Base-by-base conservation (phyloP, 2,113 vertebrate genomes). In the Lophura nycthemera region DNA sequence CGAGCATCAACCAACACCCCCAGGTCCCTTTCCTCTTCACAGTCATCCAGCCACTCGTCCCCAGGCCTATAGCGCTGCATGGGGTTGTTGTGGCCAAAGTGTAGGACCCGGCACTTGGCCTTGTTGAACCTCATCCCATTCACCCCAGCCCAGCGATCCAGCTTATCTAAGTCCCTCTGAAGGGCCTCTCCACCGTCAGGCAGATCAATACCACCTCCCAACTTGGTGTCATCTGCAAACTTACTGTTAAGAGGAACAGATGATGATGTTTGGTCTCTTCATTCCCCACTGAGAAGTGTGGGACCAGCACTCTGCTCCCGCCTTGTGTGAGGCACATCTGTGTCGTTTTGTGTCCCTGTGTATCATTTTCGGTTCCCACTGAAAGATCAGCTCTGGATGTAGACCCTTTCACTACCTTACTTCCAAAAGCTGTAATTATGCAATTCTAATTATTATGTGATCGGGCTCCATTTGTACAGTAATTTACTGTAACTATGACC, bases 401-500 rank as follows among this genome's bases (percentile, higher is more conserved):
- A 73, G 59, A n/a, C 82, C 12, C 19, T 47, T 10, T 81, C 69
- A 79, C 90, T 52, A n/a, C 19, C 21, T 78, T 77, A 8, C 57
- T 65, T 61, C 17, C 57, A n/a, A 8, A 6, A 50, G 30, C 32
- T 24, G 52, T 24, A 93, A 87, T 85, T 65, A 72, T 72, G 29
- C n/a, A 67, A 4, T 67, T 42, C 92, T 63, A 90, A 83, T 74
- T 71, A 78, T 25, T 57, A 34, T 64, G 15, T 57, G 57, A 86
- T 81, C 79, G 70, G 85, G 54, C 71, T 81, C n/a, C 84, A 57
- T 91, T 94, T 95, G 32, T 95, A 78, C 54, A 92, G 36, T 86
- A 90, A 95, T 96, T 97, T 95, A 60, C 22, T 94, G 29, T 94
- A 74, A 92, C 82, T 89, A 64, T 91, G 89, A 92, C 89, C 86